Percentiles rank a stretch among this genome's conserved stretches.
These are phyloP conservation scores for Cebus imitator DNA, from an alignment of 2,113 vertebrate species.

Conservation along the genomic window DNA sequence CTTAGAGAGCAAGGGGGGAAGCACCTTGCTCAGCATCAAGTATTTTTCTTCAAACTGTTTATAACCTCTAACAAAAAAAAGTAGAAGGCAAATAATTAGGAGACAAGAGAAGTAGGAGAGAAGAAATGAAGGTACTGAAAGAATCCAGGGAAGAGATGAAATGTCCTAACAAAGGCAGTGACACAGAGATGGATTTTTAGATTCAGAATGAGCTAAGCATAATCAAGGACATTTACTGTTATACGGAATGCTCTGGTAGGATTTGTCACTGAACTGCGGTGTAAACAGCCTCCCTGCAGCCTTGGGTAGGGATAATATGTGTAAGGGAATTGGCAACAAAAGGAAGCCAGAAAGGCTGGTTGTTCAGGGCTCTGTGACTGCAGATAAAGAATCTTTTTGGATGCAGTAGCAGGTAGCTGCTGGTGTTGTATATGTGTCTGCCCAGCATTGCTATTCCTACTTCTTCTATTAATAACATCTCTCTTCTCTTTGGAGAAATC, in stretches of 20 bases:
- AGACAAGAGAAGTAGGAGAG: neutral
- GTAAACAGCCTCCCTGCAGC: neutral
- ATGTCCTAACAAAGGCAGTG: neutral
- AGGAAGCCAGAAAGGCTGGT: neutral
- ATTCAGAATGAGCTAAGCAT: neutral
- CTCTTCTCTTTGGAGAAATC: neutral
- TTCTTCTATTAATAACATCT: neutral
- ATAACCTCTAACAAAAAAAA: neutral
- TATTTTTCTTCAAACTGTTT: neutral
- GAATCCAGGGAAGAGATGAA: neutral
- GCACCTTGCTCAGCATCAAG: neutral
- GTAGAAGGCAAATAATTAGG: neutral
- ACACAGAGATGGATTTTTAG: neutral
- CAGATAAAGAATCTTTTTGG: neutral
- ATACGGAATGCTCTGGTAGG: neutral
- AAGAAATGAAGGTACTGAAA: neutral
- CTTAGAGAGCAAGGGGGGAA: neutral
- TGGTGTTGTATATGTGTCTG: neutral
- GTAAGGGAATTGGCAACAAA: neutral
- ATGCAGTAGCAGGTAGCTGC: neutral
- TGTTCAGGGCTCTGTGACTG: neutral
- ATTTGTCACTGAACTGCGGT: neutral
- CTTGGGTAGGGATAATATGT: neutral
- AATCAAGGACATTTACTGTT: neutral
- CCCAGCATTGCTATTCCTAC: neutral